phyloP scores from a whole-genome alignment of 2,797 vertebrate species.

The Gambusia yucatana region DNA sequence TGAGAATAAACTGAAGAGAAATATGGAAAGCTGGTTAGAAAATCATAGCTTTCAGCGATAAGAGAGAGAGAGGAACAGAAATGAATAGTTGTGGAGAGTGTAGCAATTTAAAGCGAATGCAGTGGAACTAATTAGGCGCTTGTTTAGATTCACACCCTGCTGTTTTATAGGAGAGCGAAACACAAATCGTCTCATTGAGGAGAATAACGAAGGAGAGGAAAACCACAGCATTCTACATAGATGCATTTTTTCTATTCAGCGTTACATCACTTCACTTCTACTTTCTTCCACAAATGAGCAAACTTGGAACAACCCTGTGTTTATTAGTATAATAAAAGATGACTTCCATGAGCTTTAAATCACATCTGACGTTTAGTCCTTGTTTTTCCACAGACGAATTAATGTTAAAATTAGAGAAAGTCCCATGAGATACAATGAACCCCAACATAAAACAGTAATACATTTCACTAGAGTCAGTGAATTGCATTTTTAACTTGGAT shows the following conservation, averaged over 20 bases:
- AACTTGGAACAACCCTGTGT: neutral
- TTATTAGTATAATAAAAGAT: conserved; percentile 12
- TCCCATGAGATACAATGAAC: neutral
- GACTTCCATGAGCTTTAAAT: conserved; percentile 13
- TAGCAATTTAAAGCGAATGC: conserved; percentile 59
- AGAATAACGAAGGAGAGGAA: conserved; percentile 32
- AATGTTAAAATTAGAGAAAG: neutral
- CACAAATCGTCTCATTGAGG: conserved; percentile 43
- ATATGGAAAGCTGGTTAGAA: conserved; percentile 54
- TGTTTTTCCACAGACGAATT: neutral
- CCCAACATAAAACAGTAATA: neutral
- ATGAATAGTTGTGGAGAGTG: conserved; percentile 63
- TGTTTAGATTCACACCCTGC: conserved; percentile 44
- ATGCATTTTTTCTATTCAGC: neutral
- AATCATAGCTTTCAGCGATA: conserved; percentile 51
- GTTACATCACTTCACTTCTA: neutral
- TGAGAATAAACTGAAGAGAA: conserved; percentile 53
- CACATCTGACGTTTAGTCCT: neutral
- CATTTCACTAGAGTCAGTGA: neutral
- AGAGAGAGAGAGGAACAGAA: conserved; percentile 32
- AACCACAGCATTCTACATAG: conserved; percentile 13
- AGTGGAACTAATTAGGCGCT: conserved; percentile 68
- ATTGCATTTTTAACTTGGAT: neutral
- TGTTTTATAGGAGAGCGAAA: conserved; percentile 37
- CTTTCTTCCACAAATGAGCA: neutral